Evolutionary conservation across 2,797 vertebrate species (phyloP).

Genomic region (Rhynchonycteris naso): DNA sequence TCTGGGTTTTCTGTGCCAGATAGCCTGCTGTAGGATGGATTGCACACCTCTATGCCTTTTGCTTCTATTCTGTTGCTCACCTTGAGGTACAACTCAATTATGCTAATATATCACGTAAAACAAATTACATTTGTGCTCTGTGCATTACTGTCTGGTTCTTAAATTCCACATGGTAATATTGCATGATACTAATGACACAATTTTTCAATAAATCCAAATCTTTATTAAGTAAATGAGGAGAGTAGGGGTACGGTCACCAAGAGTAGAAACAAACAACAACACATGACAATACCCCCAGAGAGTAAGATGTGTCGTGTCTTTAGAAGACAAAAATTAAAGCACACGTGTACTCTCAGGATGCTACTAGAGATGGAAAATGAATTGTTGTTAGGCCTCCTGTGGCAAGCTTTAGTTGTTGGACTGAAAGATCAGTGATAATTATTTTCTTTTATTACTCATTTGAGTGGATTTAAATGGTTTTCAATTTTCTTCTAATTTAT

Average conservation of each 20-base stretch:
- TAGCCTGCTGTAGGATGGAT: neutral
- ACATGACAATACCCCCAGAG: neutral
- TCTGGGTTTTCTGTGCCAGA: neutral
- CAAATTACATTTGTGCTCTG: constrained; percentile 3
- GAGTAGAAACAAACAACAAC: neutral
- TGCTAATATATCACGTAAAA: constrained; percentile 15
- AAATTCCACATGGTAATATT: constrained; percentile 10
- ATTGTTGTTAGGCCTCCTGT: neutral
- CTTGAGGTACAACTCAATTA: neutral
- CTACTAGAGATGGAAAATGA: neutral
- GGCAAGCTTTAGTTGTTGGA: neutral
- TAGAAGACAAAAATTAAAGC: constrained; percentile 1
- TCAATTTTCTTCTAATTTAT: neutral
- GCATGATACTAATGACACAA: neutral
- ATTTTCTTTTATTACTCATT: constrained; percentile 8
- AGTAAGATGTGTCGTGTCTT: neutral
- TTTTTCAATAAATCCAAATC: constrained; percentile 15
- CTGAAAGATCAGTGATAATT: neutral
- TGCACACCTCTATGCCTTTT: neutral
- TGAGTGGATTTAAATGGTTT: neutral
- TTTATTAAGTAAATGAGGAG: neutral
- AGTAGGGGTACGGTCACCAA: neutral
- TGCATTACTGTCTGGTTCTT: constrained; percentile 13
- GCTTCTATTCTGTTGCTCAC: neutral
- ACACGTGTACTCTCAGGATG: neutral